These are phyloP conservation scores for Caenorhabditis briggsae DNA, from an alignment of 1,140 invertebrate species.

Conservation along the genomic window DNA sequence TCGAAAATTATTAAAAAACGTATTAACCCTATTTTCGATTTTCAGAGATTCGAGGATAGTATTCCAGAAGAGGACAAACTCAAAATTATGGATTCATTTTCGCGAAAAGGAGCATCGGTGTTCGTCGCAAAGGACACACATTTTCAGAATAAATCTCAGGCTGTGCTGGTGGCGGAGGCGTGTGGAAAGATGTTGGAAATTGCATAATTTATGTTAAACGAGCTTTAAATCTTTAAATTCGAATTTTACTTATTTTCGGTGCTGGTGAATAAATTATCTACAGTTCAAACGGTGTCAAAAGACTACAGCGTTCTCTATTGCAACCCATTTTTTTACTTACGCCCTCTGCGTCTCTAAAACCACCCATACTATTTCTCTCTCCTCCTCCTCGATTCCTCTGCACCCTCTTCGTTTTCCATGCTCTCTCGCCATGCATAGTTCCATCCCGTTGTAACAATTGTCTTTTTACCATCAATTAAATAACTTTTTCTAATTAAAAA, in stretches of 20 bases:
- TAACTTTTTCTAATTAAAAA: neutral
- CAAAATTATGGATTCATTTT: slow-evolving; percentile 43
- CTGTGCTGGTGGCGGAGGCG: slow-evolving; percentile 56
- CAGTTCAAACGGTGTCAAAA: too few species aligned
- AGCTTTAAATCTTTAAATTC: too few species aligned
- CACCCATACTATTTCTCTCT: too few species aligned
- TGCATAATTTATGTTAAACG: slow-evolving; percentile 9
- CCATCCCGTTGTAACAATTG: neutral
- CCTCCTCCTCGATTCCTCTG: neutral
- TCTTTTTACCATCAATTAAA: neutral
- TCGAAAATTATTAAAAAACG: too few species aligned
- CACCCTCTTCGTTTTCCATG: neutral
- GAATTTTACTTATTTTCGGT: too few species aligned
- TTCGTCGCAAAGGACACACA: slow-evolving; percentile 62
- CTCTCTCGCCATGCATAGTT: neutral
- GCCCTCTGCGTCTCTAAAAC: too few species aligned
- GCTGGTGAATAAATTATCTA: too few species aligned
- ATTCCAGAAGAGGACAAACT: slow-evolving; percentile 22
- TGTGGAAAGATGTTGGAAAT: slow-evolving; percentile 55
- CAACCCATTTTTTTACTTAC: too few species aligned
- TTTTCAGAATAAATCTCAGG: slow-evolving; percentile 65
- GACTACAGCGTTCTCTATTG: too few species aligned
- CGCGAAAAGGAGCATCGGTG: slow-evolving; percentile 57
- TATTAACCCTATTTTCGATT: neutral
- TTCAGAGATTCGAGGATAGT: slow-evolving; percentile 14